Percentiles rank a stretch among this genome's conserved stretches.
These are phyloP conservation scores for Hypocryptadius cinnamomeus DNA, from an alignment of 2,113 vertebrate genomes.

Conservation along the genomic window DNA sequence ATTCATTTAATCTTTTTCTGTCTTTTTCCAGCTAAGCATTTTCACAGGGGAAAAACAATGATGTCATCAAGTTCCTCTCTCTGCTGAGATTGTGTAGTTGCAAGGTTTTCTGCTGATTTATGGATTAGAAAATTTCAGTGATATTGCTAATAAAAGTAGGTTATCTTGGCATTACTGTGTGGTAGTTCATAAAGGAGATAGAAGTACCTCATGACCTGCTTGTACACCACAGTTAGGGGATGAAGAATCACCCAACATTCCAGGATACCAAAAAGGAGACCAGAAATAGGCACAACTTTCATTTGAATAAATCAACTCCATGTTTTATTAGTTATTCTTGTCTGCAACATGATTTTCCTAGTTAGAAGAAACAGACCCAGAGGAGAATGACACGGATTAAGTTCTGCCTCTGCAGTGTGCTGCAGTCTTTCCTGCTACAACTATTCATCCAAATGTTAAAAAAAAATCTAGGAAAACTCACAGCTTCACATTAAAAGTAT, in stretches of 20 bases:
- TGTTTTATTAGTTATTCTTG: neutral
- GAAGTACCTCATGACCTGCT: neutral
- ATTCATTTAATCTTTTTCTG: constrained; percentile 14
- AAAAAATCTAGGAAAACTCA: neutral
- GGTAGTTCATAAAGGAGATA: neutral
- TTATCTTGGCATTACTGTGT: neutral
- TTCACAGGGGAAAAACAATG: constrained; percentile 8
- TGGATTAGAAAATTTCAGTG: neutral
- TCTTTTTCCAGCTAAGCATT: constrained; percentile 30
- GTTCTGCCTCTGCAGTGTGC: neutral
- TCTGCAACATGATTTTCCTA: neutral
- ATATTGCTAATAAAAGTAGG: neutral
- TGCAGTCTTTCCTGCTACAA: neutral
- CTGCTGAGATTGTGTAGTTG: neutral
- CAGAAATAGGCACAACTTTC: constrained; percentile 39
- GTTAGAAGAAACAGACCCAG: neutral
- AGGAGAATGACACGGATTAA: neutral
- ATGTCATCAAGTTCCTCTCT: neutral
- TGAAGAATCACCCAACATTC: constrained; percentile 31
- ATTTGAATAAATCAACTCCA: neutral
- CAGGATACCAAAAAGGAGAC: constrained; percentile 39
- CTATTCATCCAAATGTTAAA: neutral
- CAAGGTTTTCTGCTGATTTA: neutral
- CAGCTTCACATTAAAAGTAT: neutral
- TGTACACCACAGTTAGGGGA: constrained; percentile 29